Evolutionary conservation across 2,888 invertebrate species (phyloP).

Genomic region (Watsonalla cultraria): DNA sequence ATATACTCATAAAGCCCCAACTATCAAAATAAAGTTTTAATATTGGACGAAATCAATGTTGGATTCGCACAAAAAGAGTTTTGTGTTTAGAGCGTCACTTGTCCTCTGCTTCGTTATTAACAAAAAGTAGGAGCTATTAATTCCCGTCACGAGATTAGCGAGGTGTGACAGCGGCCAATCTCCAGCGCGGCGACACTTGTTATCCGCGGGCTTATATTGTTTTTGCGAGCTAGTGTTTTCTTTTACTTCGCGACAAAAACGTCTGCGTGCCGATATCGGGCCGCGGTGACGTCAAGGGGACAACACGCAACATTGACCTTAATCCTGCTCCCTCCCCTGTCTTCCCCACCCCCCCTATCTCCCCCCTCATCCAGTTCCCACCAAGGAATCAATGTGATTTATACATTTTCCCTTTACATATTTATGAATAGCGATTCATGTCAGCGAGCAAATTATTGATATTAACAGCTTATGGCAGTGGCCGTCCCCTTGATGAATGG

Average conservation of each 20-base stretch:
- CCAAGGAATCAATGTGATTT: background rate
- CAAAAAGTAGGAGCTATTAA: background rate
- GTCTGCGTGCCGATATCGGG: background rate
- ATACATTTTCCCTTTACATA: background rate
- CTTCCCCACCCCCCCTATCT: background rate
- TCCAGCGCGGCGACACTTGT: background rate
- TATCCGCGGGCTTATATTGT: background rate
- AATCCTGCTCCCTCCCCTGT: background rate
- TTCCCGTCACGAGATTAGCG: background rate
- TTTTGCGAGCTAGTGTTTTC: slow-evolving; percentile 1
- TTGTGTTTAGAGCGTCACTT: no score
- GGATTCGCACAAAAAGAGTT: no score
- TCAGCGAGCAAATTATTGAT: background rate
- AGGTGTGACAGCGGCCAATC: background rate
- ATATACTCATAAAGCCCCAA: no score
- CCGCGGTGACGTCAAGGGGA: background rate
- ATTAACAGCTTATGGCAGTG: background rate
- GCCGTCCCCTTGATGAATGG: background rate
- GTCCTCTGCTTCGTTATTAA: no score
- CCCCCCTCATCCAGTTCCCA: background rate
- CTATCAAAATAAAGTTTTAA: no score
- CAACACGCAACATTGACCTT: background rate
- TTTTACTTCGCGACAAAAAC: slow-evolving; percentile 1
- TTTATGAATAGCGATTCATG: background rate
- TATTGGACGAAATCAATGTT: no score